Conservation (phyloP, 2,888 invertebrate species). For the Coelopa pilipes region DNA sequence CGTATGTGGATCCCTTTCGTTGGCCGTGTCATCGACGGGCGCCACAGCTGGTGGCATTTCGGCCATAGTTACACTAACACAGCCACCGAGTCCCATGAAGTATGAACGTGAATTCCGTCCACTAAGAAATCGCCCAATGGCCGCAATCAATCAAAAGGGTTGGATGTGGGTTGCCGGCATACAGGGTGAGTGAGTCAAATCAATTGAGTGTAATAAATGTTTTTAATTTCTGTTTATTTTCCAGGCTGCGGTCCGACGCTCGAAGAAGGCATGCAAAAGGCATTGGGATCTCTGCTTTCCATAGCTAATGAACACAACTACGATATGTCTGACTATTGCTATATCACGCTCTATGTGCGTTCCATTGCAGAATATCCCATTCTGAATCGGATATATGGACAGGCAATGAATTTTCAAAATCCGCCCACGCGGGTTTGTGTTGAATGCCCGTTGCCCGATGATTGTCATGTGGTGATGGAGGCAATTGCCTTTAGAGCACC, state of each 20-base stretch:
- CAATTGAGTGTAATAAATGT: not conserved
- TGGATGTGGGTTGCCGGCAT: slow-evolving; percentile 89
- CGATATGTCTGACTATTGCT: slow-evolving; percentile 76
- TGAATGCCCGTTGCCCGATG: slow-evolving; percentile 77
- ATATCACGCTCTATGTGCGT: slow-evolving; percentile 84
- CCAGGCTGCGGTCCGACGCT: slow-evolving; percentile 73
- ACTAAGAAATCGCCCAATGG: slow-evolving; percentile 72
- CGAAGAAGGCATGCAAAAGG: slow-evolving; percentile 75
- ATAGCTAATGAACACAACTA: slow-evolving; percentile 60
- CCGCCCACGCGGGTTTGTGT: slow-evolving; percentile 90
- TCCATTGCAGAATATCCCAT: slow-evolving; percentile 83
- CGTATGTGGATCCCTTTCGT: slow-evolving; percentile 56
- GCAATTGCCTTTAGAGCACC: slow-evolving; percentile 73
- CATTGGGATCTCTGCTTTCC: slow-evolving; percentile 78
- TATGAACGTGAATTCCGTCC: slow-evolving; percentile 72
- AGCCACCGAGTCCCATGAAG: slow-evolving; percentile 67
- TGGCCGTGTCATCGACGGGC: slow-evolving; percentile 62
- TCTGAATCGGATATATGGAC: slow-evolving; percentile 82
- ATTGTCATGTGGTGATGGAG: slow-evolving; percentile 81
- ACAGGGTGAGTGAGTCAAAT: slow-evolving; percentile 66
- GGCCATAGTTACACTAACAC: slow-evolving; percentile 47
- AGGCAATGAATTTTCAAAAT: slow-evolving; percentile 78
- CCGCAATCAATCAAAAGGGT: slow-evolving; percentile 77
- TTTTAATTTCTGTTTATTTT: slow-evolving; percentile 17
- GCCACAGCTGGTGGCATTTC: slow-evolving; percentile 49